A percentile compares a stretch with the other conserved stretches of the same genome.
Conservation (phyloP, 1,140 invertebrate species). For the Drosophila suzukii region DNA sequence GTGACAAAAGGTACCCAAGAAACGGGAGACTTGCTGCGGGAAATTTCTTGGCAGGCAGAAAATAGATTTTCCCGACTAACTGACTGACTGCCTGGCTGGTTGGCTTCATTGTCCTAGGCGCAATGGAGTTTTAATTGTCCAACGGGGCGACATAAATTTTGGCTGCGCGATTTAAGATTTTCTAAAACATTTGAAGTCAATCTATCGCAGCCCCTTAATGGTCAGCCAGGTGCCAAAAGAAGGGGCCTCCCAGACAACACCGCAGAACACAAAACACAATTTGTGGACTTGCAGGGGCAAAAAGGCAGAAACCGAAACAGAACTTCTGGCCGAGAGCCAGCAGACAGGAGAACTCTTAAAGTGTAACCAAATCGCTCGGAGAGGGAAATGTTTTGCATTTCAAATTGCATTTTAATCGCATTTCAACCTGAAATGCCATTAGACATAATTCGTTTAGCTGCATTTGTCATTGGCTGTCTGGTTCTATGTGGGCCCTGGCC, state of each 20-base stretch:
- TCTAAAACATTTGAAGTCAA: conserved; percentile 74
- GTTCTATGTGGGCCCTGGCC: conserved; percentile 2
- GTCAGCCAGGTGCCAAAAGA: conserved; percentile 64
- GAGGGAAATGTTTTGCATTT: conserved; percentile 76
- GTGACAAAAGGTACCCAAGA: conserved; percentile 66
- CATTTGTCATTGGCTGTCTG: conserved; percentile 65
- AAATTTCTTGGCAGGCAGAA: conserved; percentile 64
- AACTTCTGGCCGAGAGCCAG: conserved; percentile 48
- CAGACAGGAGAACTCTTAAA: conserved; percentile 53
- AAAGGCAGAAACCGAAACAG: conserved; percentile 9
- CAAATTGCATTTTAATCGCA: conserved; percentile 83
- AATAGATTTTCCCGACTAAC: conserved; percentile 15
- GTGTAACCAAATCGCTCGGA: conserved; percentile 25
- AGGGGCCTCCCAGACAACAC: conserved; percentile 41
- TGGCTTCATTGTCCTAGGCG: conserved; percentile 36
- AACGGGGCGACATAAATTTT: conserved; percentile 67
- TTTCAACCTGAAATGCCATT: conserved; percentile 83
- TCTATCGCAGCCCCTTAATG: conserved; percentile 59
- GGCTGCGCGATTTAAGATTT: conserved; percentile 67
- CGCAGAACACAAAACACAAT: conserved; percentile 18
- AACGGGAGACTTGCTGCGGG: conserved; percentile 26
- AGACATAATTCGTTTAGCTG: conserved; percentile 82
- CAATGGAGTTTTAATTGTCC: conserved; percentile 77
- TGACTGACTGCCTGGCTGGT: conserved; percentile 18
- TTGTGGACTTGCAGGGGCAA: neutral